phyloP scores from a whole-genome alignment of 2,113 vertebrate genomes.

The Pelobates fuscus region DNA sequence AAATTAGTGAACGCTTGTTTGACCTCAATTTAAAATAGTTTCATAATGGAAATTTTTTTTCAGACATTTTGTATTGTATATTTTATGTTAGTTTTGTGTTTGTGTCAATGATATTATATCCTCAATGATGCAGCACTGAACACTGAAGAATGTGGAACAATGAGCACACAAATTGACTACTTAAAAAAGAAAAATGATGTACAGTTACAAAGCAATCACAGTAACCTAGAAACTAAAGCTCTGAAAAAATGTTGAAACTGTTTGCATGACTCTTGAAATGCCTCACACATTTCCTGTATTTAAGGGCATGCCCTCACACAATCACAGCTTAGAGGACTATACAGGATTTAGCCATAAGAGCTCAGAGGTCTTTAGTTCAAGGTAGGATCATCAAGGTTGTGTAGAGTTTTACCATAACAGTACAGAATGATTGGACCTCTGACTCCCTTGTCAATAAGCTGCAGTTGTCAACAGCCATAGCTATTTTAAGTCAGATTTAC shows the following conservation, averaged over 20 bases:
- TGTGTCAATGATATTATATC: conserved; percentile 6
- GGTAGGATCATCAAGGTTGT: neutral
- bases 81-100: conserved; percentile 15
- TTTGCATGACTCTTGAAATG: neutral
- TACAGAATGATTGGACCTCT: neutral
- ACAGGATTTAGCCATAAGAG: neutral
- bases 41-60: conserved; percentile 12
- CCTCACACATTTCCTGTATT: neutral
- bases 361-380: neutral
- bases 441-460: neutral
- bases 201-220: neutral
- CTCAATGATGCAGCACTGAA: neutral
- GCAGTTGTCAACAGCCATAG: neutral
- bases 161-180: neutral
- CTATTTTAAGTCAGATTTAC: too few species aligned
- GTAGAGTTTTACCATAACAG: neutral
- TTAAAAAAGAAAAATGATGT: neutral
- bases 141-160: neutral
- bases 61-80: conserved; percentile 12
- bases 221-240: neutral
- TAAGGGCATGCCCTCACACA: neutral
- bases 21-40: conserved; percentile 40
- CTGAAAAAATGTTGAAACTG: neutral
- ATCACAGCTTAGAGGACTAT: neutral
- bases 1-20: conserved; percentile 13